These are phyloP conservation scores for Crambe crambe DNA, from an alignment of 37 sponge, comb jelly and placozoan genomes.

Conservation along the genomic window DNA sequence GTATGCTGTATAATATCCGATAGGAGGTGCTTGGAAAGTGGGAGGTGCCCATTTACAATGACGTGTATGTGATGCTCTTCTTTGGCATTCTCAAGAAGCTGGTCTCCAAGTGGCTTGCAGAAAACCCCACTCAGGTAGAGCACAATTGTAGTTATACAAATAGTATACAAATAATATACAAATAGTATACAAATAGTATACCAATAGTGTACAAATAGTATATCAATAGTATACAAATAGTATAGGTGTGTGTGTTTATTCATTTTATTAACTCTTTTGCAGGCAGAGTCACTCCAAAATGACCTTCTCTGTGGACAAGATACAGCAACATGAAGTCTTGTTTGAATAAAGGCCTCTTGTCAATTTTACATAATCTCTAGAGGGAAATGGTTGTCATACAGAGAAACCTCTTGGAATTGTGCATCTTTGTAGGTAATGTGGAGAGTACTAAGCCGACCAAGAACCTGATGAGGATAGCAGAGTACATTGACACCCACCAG, in stretches of 20 bases:
- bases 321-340: too few species aligned
- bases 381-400: too few species aligned
- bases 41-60: constrained; percentile 84
- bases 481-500: constrained; percentile 60
- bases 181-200: too few species aligned
- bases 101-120: constrained; percentile 46
- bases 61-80: constrained; percentile 89
- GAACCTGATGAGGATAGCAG: constrained; percentile 79
- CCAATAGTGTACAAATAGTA: too few species aligned
- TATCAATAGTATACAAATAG: too few species aligned
- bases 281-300: constrained; percentile 87
- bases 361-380: too few species aligned
- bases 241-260: too few species aligned
- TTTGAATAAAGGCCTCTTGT: too few species aligned
- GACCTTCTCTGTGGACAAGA: constrained; percentile 91
- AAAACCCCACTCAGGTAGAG: constrained; percentile 26
- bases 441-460: constrained; percentile 91
- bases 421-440: constrained; percentile 62
- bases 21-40: constrained; percentile 80
- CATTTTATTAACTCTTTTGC: not conserved
- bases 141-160: too few species aligned
- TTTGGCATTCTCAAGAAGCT: constrained; percentile 86
- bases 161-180: too few species aligned
- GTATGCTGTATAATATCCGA: not conserved
- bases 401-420: too few species aligned